phyloP scores from a whole-genome alignment of 2,113 vertebrate genomes.

The Notarius quadriscutis region DNA sequence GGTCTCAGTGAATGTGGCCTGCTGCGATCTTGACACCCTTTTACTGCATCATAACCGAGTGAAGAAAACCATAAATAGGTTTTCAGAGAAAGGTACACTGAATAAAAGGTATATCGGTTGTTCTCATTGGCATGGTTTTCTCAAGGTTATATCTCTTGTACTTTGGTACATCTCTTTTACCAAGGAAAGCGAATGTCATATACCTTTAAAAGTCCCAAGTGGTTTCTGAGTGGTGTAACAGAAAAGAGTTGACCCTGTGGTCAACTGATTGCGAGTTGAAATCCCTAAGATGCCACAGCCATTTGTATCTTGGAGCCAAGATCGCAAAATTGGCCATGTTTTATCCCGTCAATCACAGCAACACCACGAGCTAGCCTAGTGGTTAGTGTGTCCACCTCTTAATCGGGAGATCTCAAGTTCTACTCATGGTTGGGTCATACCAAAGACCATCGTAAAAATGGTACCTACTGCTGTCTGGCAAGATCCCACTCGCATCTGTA shows the following conservation, averaged over 20 bases:
- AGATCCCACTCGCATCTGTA: too few species aligned
- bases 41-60: background rate
- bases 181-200: background rate
- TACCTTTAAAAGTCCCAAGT: background rate
- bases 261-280: background rate
- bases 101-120: background rate
- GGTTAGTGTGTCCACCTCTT: too few species aligned
- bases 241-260: background rate
- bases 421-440: too few species aligned
- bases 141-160: background rate
- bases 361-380: background rate
- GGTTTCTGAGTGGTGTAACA: background rate
- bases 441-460: too few species aligned
- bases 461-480: too few species aligned
- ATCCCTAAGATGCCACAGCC: too few species aligned
- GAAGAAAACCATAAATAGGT: background rate
- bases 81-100: background rate
- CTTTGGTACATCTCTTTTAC: background rate
- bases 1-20: slow-evolving; percentile 6
- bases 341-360: background rate
- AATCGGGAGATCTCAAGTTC: too few species aligned
- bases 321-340: background rate
- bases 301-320: background rate
- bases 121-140: background rate
- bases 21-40: background rate